Percentiles rank a stretch among this genome's conserved stretches.
phyloP scores from a whole-genome alignment of 2,113 vertebrate genomes.

The Forbesichthys papilliferus region DNA sequence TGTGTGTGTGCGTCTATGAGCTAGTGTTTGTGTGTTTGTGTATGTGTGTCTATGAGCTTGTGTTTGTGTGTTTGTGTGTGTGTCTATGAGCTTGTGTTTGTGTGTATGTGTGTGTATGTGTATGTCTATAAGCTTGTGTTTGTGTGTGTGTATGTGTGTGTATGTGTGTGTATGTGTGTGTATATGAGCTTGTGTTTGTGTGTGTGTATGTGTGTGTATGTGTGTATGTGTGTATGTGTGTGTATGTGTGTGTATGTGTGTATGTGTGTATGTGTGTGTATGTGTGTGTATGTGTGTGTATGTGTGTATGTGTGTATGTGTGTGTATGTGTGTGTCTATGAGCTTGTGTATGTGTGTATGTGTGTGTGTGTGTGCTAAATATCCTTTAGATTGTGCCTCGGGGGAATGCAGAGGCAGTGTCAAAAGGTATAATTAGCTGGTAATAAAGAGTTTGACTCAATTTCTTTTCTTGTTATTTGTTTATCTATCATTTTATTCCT shows the following conservation, averaged over 20 bases:
- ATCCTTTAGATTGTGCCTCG: conserved; percentile 59
- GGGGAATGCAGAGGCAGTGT: conserved; percentile 65
- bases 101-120: not conserved
- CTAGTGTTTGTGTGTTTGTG: not conserved
- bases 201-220: no score
- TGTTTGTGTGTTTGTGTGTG: not conserved
- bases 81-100: not conserved
- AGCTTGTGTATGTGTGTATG: not conserved
- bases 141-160: not conserved
- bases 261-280: no score
- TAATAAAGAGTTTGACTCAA: conserved; percentile 76
- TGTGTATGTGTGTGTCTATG: not conserved
- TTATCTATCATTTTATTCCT: conserved; percentile 3
- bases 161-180: conserved; percentile 23
- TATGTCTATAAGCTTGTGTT: not conserved
- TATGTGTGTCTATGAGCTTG: no score
- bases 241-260: no score
- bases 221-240: no score
- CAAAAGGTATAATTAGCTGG: conserved; percentile 83
- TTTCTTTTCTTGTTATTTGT: conserved; percentile 16
- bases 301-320: not conserved
- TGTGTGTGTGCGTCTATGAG: not conserved
- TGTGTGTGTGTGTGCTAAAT: conserved; percentile 58
- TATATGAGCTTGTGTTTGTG: not conserved
- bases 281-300: not conserved